Base-by-base conservation (phyloP, 2,888 invertebrate species). In the Habroteleia sp. region DNA sequence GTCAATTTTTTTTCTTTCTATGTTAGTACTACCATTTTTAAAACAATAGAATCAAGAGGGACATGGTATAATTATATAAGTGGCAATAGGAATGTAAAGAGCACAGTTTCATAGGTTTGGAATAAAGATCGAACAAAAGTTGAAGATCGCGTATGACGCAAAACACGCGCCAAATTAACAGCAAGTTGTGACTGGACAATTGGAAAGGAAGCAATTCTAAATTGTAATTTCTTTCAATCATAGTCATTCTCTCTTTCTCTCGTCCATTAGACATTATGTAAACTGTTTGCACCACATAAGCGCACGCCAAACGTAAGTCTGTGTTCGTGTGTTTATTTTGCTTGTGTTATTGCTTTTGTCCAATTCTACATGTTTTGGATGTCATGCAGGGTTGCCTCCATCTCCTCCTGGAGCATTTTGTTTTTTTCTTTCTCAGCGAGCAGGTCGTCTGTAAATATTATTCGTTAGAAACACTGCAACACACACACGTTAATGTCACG, bases 311-410 rank as follows among this genome's bases (percentile, higher is more conserved):
- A 73, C 72, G 74, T 52, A 69, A 72, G 65, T 86, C 48, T 56
- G 27, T 54, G 35, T 68, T 29, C 46, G 39, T 48, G 31, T 63
- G 16, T 50, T 54, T 42, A 31, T 23, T 42, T 66, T 66, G 46
- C 48, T 46, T 56, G 39, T 50, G 58, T 68, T 68, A 68, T 68
- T 68, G 58, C 58, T 58, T 50, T 50, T 33, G 66, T 68, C 89
- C 71, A 44, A 37, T 29, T 92, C 94, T 96, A 98, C 96, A 98
- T 97, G 91, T 97, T 97, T 93, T 98, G 97, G 91, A 98, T 96
- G 92, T 98, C 98, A 93, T 97, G 96, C 92, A 98, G 94, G 89
- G 98, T 97, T 89, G 96, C 94, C 91, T 99, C 98, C 96, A 99
- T 97, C 91, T 99, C 99, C 90, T 97, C 96, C 91, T 97, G 95